Percentiles rank a stretch among this genome's conserved stretches.
Conservation (phyloP, 1,140 invertebrate genomes). For the Pachypsylla venusta region DNA sequence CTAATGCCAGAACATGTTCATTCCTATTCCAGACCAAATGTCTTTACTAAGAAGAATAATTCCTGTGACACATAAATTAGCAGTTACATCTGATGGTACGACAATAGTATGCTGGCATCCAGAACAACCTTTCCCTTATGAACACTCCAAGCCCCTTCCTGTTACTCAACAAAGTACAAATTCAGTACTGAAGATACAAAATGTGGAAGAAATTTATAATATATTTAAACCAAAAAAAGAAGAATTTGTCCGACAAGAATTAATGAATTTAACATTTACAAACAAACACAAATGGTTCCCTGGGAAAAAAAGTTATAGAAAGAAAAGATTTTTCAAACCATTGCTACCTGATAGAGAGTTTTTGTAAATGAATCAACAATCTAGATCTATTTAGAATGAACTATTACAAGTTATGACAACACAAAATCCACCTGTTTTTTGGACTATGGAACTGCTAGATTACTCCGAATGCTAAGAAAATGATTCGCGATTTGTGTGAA, state of each 20-base stretch:
- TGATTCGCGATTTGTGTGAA: too few species aligned
- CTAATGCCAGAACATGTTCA: too few species aligned
- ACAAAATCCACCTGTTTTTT: too few species aligned
- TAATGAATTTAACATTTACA: constrained; percentile 58
- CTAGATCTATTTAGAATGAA: too few species aligned
- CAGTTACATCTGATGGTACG: constrained; percentile 50
- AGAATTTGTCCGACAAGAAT: constrained; percentile 43
- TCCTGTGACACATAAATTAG: constrained; percentile 29
- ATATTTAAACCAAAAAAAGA: constrained; percentile 48
- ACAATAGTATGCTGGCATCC: constrained; percentile 79
- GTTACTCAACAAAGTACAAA: constrained; percentile 23
- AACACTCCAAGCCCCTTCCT: constrained; percentile 58
- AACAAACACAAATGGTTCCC: constrained; percentile 67
- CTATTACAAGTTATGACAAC: too few species aligned
- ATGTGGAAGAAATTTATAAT: constrained; percentile 41
- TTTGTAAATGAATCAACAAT: constrained; percentile 35
- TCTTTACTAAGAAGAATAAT: background rate
- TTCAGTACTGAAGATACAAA: constrained; percentile 45
- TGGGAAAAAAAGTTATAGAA: constrained; percentile 41
- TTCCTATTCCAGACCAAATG: too few species aligned
- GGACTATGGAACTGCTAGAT: too few species aligned
- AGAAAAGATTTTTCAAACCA: constrained; percentile 38
- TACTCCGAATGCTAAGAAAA: too few species aligned
- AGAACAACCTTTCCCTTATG: constrained; percentile 64
- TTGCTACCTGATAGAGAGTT: constrained; percentile 52